These are phyloP conservation scores for Nomada goodeniana DNA, from an alignment of 2,888 invertebrate species.

Conservation along the genomic window DNA sequence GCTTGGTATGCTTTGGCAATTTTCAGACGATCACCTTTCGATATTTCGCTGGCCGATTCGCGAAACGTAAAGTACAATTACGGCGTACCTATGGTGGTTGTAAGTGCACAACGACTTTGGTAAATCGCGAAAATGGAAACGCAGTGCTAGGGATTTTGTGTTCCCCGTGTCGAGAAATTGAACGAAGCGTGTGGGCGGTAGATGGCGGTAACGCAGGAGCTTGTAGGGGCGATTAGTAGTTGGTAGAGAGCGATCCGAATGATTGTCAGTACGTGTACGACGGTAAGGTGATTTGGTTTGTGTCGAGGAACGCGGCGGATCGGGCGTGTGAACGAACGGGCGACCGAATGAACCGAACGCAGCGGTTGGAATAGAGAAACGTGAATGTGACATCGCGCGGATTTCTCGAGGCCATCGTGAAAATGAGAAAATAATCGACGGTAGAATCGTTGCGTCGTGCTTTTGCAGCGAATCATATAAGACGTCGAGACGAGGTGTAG, in stretches of 20 bases:
- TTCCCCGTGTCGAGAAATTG: not conserved
- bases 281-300: conserved; percentile 46
- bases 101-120: conserved; percentile 21
- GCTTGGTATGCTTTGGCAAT: not conserved
- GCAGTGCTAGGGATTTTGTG: conserved; percentile 38
- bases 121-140: conserved; percentile 13
- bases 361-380: not conserved
- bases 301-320: conserved; percentile 1
- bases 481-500: conserved; percentile 12
- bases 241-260: conserved; percentile 35
- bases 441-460: not conserved
- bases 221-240: too few species aligned
- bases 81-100: not conserved
- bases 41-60: not conserved
- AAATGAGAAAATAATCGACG: not conserved
- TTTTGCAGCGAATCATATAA: not conserved
- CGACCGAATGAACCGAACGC: too few species aligned
- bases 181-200: conserved; percentile 10
- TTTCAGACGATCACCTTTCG: not conserved
- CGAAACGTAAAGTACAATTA: not conserved
- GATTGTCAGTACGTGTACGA: conserved; percentile 65
- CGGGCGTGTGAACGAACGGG: too few species aligned
- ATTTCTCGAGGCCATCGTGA: conserved; percentile 10
- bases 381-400: conserved; percentile 2
- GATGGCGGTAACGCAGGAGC: conserved; percentile 32